Conservation (phyloP, 1,140 invertebrate genomes). For the Charaxes varanes region DNA sequence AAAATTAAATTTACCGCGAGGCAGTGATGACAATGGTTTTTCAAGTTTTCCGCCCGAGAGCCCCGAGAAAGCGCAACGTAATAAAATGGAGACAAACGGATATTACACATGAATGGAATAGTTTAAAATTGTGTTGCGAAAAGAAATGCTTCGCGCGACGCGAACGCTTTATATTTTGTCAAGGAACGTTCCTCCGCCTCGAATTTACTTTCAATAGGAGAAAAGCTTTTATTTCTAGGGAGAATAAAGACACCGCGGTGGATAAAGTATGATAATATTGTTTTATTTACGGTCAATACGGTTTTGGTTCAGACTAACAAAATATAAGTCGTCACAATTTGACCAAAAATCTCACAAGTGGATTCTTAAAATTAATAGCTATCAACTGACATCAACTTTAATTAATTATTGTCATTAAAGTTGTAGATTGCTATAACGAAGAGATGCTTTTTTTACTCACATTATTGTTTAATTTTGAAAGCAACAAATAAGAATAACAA, state of each 20-base stretch:
- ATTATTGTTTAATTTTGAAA: no score
- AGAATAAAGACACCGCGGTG: slow-evolving; percentile 2
- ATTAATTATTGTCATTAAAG: no score
- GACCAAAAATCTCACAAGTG: no score
- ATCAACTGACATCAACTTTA: no score
- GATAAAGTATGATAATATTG: slow-evolving; percentile 3
- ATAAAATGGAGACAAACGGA: slow-evolving; percentile 19
- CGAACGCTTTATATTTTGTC: slow-evolving; percentile 9
- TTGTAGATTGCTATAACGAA: no score
- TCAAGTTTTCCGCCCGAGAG: slow-evolving; percentile 13
- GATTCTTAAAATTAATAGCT: no score
- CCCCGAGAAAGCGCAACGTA: slow-evolving; percentile 4
- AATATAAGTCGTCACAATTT: no score
- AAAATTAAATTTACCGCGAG: not conserved
- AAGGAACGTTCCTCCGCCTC: slow-evolving; percentile 5
- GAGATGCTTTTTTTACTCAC: no score
- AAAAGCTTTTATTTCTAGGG: not conserved
- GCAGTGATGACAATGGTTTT: slow-evolving; percentile 8
- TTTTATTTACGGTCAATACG: no score
- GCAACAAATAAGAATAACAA: no score
- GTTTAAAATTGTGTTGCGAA: slow-evolving; percentile 20
- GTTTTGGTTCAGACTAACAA: no score
- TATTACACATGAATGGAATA: slow-evolving; percentile 21
- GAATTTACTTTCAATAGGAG: slow-evolving; percentile 2
- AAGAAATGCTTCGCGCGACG: slow-evolving; percentile 14